Evolutionary conservation across 2,797 vertebrate species (phyloP).

Genomic region (Neosalanx taihuensis): DNA sequence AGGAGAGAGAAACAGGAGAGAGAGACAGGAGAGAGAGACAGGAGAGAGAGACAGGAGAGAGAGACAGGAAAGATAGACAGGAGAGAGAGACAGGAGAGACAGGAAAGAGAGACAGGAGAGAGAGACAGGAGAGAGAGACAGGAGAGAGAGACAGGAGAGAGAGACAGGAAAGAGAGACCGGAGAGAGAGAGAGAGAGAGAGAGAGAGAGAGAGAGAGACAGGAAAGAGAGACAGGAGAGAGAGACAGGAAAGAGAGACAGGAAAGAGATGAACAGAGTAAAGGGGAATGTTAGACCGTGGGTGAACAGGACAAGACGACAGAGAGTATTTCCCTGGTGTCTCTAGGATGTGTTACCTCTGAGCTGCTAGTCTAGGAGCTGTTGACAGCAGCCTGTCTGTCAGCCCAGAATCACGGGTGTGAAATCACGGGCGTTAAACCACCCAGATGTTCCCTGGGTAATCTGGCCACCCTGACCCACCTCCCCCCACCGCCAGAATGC

Average conservation of each 20-base stretch:
- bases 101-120: neutral
- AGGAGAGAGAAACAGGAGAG: too few relatives aligned
- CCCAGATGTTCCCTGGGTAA: conserved; percentile 44
- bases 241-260: neutral
- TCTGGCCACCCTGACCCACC: conserved; percentile 12
- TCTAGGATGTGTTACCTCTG: neutral
- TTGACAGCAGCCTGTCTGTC: neutral
- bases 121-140: too few relatives aligned
- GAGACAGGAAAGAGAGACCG: too few relatives aligned
- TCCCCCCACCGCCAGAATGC: conserved; percentile 17
- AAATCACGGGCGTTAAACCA: conserved; percentile 2
- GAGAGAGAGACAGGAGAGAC: neutral
- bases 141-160: too few relatives aligned
- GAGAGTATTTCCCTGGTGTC: neutral
- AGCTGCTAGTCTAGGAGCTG: neutral
- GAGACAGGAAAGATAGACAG: too few relatives aligned
- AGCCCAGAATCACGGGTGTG: neutral
- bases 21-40: too few relatives aligned
- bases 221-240: neutral
- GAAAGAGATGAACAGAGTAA: neutral
- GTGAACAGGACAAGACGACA: neutral
- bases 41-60: too few relatives aligned
- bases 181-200: neutral
- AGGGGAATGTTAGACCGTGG: neutral
- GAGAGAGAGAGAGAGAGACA: neutral